These are phyloP conservation scores for Odontothrips loti DNA, from an alignment of 2,888 invertebrate genomes.

Conservation along the genomic window DNA sequence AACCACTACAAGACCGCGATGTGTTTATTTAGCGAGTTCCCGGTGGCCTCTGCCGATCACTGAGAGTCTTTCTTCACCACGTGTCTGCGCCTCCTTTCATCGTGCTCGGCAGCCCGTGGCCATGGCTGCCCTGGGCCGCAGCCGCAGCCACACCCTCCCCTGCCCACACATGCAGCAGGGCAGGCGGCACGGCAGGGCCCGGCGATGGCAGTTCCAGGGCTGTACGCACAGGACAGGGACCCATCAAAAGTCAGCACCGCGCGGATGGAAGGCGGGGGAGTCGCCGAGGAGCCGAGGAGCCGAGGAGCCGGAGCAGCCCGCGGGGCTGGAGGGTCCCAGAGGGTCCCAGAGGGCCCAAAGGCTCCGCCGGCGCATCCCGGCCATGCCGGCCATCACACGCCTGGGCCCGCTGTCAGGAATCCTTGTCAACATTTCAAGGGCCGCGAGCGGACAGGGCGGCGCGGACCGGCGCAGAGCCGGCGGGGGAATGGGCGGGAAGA, in stretches of 20 bases:
- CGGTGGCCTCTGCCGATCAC: background rate
- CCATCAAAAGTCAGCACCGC: background rate
- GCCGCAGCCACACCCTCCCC: too few species aligned
- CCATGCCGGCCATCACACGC: background rate
- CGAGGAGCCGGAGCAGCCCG: background rate
- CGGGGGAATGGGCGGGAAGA: background rate
- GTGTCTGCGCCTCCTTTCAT: too few species aligned
- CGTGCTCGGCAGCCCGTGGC: too few species aligned
- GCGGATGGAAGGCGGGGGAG: background rate
- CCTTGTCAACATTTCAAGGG: conserved; percentile 3
- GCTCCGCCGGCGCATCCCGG: background rate
- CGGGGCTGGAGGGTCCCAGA: background rate
- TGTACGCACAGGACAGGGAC: background rate
- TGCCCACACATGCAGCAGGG: too few species aligned
- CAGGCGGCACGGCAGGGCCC: background rate
- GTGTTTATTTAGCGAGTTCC: background rate
- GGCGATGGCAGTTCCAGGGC: background rate
- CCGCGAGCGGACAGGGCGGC: background rate
- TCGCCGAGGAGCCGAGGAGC: too few species aligned
- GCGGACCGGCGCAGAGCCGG: background rate
- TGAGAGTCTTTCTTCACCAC: too few species aligned
- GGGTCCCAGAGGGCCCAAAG: background rate
- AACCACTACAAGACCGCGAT: background rate
- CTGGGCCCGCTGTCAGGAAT: background rate
- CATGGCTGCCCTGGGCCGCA: too few species aligned